These are phyloP conservation scores for Falco columbarius DNA, from an alignment of 2,797 vertebrate species.

Conservation along the genomic window DNA sequence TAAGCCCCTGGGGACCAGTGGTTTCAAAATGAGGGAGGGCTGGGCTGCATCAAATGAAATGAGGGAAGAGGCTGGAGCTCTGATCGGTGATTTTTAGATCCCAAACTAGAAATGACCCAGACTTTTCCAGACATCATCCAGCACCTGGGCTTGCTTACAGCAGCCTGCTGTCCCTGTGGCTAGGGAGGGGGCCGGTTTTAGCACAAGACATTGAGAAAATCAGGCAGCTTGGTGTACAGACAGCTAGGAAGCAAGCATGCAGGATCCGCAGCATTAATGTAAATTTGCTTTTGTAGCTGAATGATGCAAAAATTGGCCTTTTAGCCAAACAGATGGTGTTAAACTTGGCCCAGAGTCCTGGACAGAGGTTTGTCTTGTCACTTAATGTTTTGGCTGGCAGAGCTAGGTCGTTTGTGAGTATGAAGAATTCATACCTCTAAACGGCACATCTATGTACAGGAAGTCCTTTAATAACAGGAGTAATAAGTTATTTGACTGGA, in stretches of 20 bases:
- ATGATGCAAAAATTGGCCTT: background rate
- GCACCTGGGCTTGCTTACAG: background rate
- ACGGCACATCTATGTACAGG: background rate
- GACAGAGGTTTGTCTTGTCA: background rate
- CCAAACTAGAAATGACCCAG: background rate
- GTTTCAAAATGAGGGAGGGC: slow-evolving; percentile 8
- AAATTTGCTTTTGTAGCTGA: background rate
- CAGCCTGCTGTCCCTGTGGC: background rate
- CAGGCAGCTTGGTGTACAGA: background rate
- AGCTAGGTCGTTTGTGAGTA: background rate
- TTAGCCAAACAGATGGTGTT: background rate
- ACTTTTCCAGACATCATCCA: background rate
- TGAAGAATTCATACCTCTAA: background rate
- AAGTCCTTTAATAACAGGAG: background rate
- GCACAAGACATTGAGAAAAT: background rate
- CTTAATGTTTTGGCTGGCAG: background rate
- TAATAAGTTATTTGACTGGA: background rate
- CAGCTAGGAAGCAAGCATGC: background rate
- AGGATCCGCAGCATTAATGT: background rate
- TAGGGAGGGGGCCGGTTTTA: background rate
- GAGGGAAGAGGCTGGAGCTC: background rate
- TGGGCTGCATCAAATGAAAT: background rate
- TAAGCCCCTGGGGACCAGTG: background rate
- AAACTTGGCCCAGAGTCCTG: background rate
- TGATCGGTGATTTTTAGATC: background rate